Percentiles rank a stretch among this genome's conserved stretches.
phyloP scores from a whole-genome alignment of 2,888 invertebrate genomes.

The Graphium colonna region DNA sequence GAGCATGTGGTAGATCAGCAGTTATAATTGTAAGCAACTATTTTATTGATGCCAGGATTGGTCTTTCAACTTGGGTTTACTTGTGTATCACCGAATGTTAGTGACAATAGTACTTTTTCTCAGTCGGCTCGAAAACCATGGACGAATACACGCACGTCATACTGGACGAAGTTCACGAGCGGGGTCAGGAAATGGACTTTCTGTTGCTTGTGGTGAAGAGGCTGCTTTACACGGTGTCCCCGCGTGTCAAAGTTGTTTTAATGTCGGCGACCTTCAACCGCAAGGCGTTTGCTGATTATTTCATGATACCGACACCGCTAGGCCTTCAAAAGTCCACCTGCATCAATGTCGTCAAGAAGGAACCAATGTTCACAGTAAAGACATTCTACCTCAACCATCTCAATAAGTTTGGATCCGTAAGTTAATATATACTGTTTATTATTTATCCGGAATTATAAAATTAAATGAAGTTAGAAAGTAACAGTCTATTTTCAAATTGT shows the following conservation, averaged over 20 bases:
- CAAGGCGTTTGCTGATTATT: slow-evolving; percentile 85
- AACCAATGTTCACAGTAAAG: slow-evolving; percentile 75
- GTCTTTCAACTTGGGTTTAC: too few relatives aligned
- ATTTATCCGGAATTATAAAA: too few relatives aligned
- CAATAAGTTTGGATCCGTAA: slow-evolving; percentile 68
- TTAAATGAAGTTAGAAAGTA: too few relatives aligned
- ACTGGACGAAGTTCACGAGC: slow-evolving; percentile 96
- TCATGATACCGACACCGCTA: slow-evolving; percentile 47
- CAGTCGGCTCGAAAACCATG: slow-evolving; percentile 87
- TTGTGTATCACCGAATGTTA: too few relatives aligned
- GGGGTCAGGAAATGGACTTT: slow-evolving; percentile 96
- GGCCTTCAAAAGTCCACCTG: slow-evolving; percentile 54
- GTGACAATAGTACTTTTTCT: too few relatives aligned
- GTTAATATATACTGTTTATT: too few relatives aligned
- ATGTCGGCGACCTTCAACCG: slow-evolving; percentile 97
- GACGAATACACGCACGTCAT: slow-evolving; percentile 92
- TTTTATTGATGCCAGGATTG: too few relatives aligned
- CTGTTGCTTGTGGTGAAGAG: slow-evolving; percentile 90
- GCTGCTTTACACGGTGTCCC: slow-evolving; percentile 81
- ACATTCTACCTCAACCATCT: slow-evolving; percentile 82
- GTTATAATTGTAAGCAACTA: too few relatives aligned
- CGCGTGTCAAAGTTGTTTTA: slow-evolving; percentile 78
- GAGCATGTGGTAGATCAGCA: too few relatives aligned
- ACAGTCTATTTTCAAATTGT: too few relatives aligned
- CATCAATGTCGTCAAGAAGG: slow-evolving; percentile 68